Evolutionary conservation across 2,888 invertebrate genomes (phyloP), one percentile per base, ranked within the genome.

Genomic region (Tipula lateralis): DNA sequence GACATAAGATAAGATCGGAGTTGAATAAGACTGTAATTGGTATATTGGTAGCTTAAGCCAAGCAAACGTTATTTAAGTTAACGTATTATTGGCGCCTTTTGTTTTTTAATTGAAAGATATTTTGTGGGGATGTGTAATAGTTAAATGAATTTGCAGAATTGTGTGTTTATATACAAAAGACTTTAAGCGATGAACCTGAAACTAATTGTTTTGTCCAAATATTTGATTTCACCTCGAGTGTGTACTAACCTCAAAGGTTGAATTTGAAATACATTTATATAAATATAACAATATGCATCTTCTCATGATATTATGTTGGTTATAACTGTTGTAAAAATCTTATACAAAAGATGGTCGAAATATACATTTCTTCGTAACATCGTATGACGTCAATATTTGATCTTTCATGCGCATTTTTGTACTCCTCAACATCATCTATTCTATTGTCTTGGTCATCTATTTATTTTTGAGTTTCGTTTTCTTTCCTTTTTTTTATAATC

Each of bases 381-480:
- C 9, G 12, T 66, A 66, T 66, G 66, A 66, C 66, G 66, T 66
- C 66, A 66, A 66, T 66, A 66, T 66, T 66, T 66, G 66, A 66
- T 24, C 66, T 66, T 24, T 66, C 24, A n/a, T n/a, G 6, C 66
- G 24, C 66, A 24, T 24, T 66, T 44, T 66, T 66, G 24, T 66
- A 66, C 24, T 66, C 7, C n/a, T n/a, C n/a, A n/a, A 66, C 19
- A 66, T 13, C 24, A 66, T 44, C 44, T 44, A 44, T 24, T 66
- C 24, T 24, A 9, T 66, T 66, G 19, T 66, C 24, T 66, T 66
- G 66, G 66, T 66, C 66, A 66, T 66, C 66, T 66, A 66, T 66
- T 66, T 66, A 66, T 24, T 24, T 66, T 66, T 66, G 66, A 66
- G 66, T 66, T 66, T 66, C 66, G 66, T 66, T 24, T 66, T 66